phyloP scores from a whole-genome alignment of 2,113 vertebrate species.

The Laticauda colubrina region DNA sequence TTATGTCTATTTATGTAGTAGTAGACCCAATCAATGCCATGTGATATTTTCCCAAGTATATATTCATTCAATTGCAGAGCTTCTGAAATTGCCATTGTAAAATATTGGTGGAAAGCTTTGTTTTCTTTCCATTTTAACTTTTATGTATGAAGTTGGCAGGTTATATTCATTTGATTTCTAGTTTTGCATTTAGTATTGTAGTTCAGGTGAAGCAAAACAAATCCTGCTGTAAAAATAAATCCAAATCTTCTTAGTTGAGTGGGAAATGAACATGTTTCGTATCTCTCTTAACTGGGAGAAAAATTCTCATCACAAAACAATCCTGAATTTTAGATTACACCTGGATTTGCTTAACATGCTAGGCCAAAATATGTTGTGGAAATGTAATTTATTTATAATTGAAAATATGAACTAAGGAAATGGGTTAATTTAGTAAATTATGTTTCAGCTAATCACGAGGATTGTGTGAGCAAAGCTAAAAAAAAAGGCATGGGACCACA shows the following conservation, averaged over 20 bases:
- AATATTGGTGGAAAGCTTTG: not conserved
- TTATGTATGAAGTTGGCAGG: not conserved
- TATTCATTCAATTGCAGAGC: not conserved
- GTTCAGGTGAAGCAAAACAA: constrained; percentile 10
- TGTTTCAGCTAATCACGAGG: not conserved
- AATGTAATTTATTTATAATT: not conserved
- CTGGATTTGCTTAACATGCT: not conserved
- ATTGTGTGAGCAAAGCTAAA: not conserved
- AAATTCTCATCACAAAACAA: not conserved
- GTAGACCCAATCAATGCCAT: not conserved
- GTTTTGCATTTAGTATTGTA: constrained; percentile 12
- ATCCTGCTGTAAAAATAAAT: constrained; percentile 26
- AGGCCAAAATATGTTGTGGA: not conserved
- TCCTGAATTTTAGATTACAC: not conserved
- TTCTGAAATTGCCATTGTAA: not conserved
- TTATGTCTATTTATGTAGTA: not conserved
- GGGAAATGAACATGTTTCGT: not conserved
- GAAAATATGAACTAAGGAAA: not conserved
- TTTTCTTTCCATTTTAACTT: not conserved
- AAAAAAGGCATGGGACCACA: not conserved
- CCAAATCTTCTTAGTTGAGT: not conserved
- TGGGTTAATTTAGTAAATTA: not conserved
- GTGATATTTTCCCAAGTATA: not conserved
- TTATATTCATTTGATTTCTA: constrained; percentile 1
- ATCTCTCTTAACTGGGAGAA: not conserved